Percentiles rank a stretch among this genome's conserved stretches.
Evolutionary conservation across 2,888 invertebrate species (phyloP).

Genomic region (Scaptomyza reducta): DNA sequence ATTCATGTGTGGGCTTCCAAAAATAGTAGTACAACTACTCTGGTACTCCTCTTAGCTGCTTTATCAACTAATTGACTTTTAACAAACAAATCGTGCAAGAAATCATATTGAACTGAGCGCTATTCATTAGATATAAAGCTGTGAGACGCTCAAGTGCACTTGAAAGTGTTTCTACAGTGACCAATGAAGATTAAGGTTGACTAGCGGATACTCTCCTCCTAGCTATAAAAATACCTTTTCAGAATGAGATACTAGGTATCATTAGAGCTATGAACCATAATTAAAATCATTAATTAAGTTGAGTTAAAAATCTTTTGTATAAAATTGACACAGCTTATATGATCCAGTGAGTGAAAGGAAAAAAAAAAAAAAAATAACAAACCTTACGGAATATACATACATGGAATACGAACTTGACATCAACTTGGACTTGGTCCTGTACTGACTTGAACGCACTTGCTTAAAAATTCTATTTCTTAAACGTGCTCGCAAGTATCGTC

Average conservation of each 20-base stretch:
- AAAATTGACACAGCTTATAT: background rate
- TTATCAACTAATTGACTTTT: conserved; percentile 76
- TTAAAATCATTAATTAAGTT: background rate
- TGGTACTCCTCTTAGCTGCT: conserved; percentile 23
- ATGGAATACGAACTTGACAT: conserved; percentile 25
- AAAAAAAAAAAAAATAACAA: conserved; percentile 15
- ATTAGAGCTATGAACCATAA: no score
- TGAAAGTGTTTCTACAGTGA: conserved; percentile 6
- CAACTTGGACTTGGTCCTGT: conserved; percentile 36
- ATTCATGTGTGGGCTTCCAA: conserved; percentile 25
- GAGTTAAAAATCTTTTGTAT: background rate
- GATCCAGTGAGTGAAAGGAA: conserved; percentile 1
- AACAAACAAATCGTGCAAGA: conserved; percentile 81
- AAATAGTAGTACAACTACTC: conserved; percentile 18
- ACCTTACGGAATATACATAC: conserved; percentile 27
- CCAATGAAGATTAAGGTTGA: background rate
- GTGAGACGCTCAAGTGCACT: conserved; percentile 48
- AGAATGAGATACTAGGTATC: no score
- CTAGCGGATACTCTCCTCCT: conserved; percentile 21
- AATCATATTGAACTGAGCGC: conserved; percentile 73
- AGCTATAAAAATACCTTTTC: background rate
- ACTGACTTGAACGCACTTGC: conserved; percentile 64
- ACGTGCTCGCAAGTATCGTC: conserved; percentile 62
- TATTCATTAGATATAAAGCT: conserved; percentile 66
- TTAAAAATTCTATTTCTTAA: conserved; percentile 80